Evolutionary conservation across 2,888 invertebrate species (phyloP).

Genomic region (Polyommatus icarus): DNA sequence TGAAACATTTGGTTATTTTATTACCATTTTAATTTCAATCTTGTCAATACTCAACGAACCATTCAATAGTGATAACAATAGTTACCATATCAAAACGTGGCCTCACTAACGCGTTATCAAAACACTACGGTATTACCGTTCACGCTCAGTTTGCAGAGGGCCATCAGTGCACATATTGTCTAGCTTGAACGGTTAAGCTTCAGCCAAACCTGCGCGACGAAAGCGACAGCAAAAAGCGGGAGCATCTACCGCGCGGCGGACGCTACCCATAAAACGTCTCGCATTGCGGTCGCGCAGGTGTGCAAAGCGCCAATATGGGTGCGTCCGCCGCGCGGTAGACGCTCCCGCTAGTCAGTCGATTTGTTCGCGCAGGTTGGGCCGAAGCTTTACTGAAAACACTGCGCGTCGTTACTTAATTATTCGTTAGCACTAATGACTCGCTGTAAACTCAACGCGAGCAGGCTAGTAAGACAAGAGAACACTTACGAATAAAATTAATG

Average conservation of each 20-base stretch:
- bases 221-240: too few species aligned
- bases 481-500: conserved; percentile 76
- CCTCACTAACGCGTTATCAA: conserved; percentile 68
- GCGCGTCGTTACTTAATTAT: too few species aligned
- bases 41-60: conserved; percentile 65
- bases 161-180: background rate
- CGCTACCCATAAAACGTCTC: too few species aligned
- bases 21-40: conserved; percentile 55
- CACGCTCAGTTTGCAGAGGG: background rate
- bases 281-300: too few species aligned
- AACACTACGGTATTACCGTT: conserved; percentile 66
- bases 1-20: conserved; percentile 48
- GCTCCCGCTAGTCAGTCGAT: too few species aligned
- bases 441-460: background rate
- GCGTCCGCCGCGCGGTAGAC: too few species aligned
- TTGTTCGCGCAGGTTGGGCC: too few species aligned
- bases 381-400: too few species aligned
- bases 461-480: conserved; percentile 73
- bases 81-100: conserved; percentile 78
- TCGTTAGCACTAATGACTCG: background rate
- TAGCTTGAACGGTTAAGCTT: too few species aligned
- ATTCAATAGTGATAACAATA: conserved; percentile 79
- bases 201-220: too few species aligned
- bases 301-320: too few species aligned
- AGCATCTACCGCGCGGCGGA: too few species aligned